Conservation (phyloP, 2,797 vertebrate genomes). For the Chiroxiphia lanceolata region DNA sequence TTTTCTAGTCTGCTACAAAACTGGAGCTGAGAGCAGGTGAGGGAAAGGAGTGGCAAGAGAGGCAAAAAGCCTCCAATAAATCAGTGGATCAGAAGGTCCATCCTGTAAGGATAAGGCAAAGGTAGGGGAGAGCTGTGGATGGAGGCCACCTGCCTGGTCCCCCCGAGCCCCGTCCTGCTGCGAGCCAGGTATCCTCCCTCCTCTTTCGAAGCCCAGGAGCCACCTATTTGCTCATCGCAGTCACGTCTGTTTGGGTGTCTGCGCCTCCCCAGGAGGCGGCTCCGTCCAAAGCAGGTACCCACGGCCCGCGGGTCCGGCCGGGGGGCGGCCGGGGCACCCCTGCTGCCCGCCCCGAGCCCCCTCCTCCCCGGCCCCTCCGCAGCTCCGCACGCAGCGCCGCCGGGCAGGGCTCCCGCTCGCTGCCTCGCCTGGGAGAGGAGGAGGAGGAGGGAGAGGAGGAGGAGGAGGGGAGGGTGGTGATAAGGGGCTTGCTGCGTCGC, state of each 20-base stretch:
- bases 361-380: neutral
- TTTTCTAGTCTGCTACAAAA: neutral
- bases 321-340: neutral
- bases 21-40: neutral
- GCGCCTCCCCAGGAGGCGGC: slow-evolving; percentile 45
- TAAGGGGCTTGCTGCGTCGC: slow-evolving; percentile 61
- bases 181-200: neutral
- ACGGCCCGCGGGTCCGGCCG: neutral
- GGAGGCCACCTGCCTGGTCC: neutral
- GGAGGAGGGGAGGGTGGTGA: neutral
- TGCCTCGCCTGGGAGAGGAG: neutral
- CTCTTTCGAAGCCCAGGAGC: neutral
- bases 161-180: neutral
- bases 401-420: neutral
- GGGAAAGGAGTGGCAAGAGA: neutral
- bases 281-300: neutral
- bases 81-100: neutral
- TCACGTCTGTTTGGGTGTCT: slow-evolving; percentile 79
- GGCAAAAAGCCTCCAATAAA: neutral
- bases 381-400: neutral
- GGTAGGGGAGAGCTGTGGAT: neutral
- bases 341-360: neutral
- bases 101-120: neutral
- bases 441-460: neutral
- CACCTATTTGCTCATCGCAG: slow-evolving; percentile 65